Evolutionary conservation across 2,113 vertebrate genomes (phyloP), one percentile per base, ranked within the genome.

Genomic region (Monopterus albus): DNA sequence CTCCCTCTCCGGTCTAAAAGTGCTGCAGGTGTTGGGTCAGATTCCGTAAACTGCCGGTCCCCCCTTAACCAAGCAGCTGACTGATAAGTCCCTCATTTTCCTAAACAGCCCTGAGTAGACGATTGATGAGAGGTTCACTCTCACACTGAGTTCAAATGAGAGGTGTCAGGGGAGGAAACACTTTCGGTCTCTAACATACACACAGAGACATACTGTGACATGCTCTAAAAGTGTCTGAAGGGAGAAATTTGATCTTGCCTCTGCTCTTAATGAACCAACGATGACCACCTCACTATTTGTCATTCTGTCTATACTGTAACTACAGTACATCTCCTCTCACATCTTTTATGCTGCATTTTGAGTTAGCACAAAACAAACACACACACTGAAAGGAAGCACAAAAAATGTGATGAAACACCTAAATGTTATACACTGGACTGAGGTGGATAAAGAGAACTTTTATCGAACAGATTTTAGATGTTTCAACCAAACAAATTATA

Each of bases 71-170:
- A 6, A 29, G 74, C 42, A 31, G 78, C 78, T 82, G 85, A 87
- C 76, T 73, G 86, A 87, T 61, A 85, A 81, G 80, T 76, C 77
- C 78, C 78, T 86, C 72, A 78, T 88, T 89, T 89, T 79, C 85
- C 72, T 79, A 87, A 89, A 90, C 87, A 87, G 79, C 71, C 77
- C 78, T 1, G 46, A 90, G 83, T 26, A 87, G 89, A 84, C 79
- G 88, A 91, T 71, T 89, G 90, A 91, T 85, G 71, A 79, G 88
- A 79, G 75, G 74, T 70, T 88, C 86, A 87, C 87, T 90, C 84
- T 90, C 86, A 86, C 86, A 84, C 75, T 31, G 65, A 81, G 86
- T 79, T 83, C 80, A 88, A 90, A 84, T 86, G 85, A 83, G 82
- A 84, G 81, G 86, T 83, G 86, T 84, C 77, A 1, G 72, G 86